Evolutionary conservation across 2,888 invertebrate genomes (phyloP).

Genomic region (Apamea crenata): DNA sequence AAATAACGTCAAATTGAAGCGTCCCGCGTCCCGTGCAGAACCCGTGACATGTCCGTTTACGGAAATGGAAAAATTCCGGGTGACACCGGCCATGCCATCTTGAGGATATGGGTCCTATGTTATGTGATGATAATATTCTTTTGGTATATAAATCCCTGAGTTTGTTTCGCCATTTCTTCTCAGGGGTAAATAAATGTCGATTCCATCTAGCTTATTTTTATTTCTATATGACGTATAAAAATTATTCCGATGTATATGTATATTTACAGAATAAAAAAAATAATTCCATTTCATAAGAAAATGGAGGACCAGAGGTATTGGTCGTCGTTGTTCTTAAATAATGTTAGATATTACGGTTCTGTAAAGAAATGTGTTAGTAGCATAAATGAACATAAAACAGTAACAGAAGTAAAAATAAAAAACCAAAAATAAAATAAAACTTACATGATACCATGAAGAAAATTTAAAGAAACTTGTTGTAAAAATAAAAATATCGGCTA

Average conservation of each 20-base stretch:
- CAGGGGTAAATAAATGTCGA: not conserved
- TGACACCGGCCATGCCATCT: slow-evolving; percentile 25
- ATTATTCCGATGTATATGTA: not conserved
- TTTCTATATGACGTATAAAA: not conserved
- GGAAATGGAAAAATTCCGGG: slow-evolving; percentile 56
- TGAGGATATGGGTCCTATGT: not conserved
- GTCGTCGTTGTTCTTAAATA: not conserved
- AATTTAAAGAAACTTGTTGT: slow-evolving; percentile 81
- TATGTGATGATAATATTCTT: not conserved
- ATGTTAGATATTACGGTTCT: not conserved
- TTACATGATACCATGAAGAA: slow-evolving; percentile 90
- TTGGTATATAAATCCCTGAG: not conserved
- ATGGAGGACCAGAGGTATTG: not conserved
- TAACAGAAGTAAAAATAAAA: slow-evolving; percentile 47
- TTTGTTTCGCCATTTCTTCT: not conserved
- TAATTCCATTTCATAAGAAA: not conserved
- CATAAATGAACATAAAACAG: slow-evolving; percentile 11
- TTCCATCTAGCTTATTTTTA: not conserved
- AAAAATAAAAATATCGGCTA: slow-evolving; percentile 76
- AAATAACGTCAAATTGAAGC: slow-evolving; percentile 76
- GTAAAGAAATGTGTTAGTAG: slow-evolving; percentile 4
- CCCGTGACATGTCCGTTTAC: slow-evolving; percentile 30
- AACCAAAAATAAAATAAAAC: slow-evolving; percentile 83
- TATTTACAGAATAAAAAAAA: not conserved
- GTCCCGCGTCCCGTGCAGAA: slow-evolving; percentile 35